Base-by-base conservation (phyloP, 2,113 vertebrate genomes). In the Caranx melampygus region DNA sequence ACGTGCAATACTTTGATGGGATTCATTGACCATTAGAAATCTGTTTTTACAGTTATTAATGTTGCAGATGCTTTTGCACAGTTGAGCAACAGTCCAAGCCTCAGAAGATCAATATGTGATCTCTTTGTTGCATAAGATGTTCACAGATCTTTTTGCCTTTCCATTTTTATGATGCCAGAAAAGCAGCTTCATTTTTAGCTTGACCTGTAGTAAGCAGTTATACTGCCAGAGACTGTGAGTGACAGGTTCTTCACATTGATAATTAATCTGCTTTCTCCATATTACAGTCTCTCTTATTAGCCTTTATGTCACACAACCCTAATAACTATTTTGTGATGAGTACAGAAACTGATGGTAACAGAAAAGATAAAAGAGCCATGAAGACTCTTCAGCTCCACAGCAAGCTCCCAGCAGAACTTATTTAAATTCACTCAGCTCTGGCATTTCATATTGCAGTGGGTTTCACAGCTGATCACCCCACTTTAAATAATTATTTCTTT, bases 231-330 rank as follows among this genome's bases (percentile, higher is more conserved):
- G n/a, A 62, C 26, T 12, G 37, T 18, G 11, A 26, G 13, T 45
- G 33, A 20, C 60, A 20, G 77, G 51, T 37, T 57, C 52, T 3
- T 37, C 31, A 40, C 31, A 0, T 2, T 34, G 34, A 44, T 60
- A 34, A 37, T 44, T 20, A 3, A 15, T 45, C 21, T 15, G 26
- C 26, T 65, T 51, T 4, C 55, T 40, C 16, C 1, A 2, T 68
- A 20, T 62, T 60, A 69, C 61, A 69, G 35, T 4, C 44, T 20
- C 35, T 57, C 5, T 44, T 21, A 37, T 45, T 44, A 40, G 55
- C 12, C 45, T 61, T 66, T 16, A 52, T 33, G 40, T 64, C n/a
- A 79, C 35, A 67, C 62, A 68, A 35, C 68, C 45, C 34, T 45
- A 47, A 70, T 75, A 40, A 4, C n/a, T 12, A 1, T 35, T 62